These are phyloP conservation scores for Aplocera efformata DNA, from an alignment of 2,888 invertebrate genomes.

Conservation along the genomic window DNA sequence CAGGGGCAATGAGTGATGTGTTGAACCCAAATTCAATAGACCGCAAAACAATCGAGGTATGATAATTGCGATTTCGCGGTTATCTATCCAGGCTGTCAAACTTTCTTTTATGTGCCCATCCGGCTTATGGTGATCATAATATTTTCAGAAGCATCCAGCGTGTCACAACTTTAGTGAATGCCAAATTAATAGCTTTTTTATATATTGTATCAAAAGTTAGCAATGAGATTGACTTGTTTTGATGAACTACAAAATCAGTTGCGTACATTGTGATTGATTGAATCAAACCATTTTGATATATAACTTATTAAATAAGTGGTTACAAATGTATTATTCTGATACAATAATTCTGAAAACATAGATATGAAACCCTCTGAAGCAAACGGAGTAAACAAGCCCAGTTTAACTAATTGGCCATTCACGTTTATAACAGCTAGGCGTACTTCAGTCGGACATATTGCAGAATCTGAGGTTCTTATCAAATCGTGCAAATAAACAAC, in stretches of 20 bases:
- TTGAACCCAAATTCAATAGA: conserved; percentile 41
- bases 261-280: no score
- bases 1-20: conserved; percentile 37
- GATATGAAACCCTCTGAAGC: conserved; percentile 6
- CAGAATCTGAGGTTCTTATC: conserved; percentile 57
- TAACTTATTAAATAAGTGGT: no score
- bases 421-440: conserved; percentile 32
- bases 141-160: no score
- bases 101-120: conserved; percentile 52
- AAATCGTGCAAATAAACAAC: conserved; percentile 60
- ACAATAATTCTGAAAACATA: conserved; percentile 10
- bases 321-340: no score
- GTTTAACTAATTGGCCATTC: conserved; percentile 30
- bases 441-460: conserved; percentile 44
- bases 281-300: no score
- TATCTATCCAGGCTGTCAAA: conserved; percentile 56
- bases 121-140: no score
- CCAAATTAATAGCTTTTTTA: no score
- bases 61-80: conserved; percentile 55
- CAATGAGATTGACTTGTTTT: no score
- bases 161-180: no score
- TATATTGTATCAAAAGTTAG: no score
- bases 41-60: conserved; percentile 57
- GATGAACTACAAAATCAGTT: no score
- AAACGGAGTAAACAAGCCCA: conserved; percentile 21